Evolutionary conservation across 2,888 invertebrate genomes (phyloP), one percentile per base, ranked within the genome.

Genomic region (Punctoribates punctum): DNA sequence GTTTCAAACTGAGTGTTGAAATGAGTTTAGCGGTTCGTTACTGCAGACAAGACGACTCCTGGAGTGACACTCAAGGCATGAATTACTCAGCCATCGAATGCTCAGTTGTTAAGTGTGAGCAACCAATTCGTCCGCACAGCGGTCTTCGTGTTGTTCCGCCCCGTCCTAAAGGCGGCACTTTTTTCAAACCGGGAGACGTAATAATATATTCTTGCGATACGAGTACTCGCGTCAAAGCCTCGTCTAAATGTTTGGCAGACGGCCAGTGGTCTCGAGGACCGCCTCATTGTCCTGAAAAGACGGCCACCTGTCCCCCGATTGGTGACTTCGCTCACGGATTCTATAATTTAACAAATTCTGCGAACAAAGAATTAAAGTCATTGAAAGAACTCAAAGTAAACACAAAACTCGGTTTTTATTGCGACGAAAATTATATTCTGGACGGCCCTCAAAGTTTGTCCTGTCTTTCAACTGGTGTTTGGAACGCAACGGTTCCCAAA

Each of bases 391-490:
- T 20, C 4, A 60, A 60, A 60, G 23, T 25, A 5, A 23, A 23
- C 60, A 60, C 60, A n/a, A 60, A 23, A 60, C 11, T 23, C 20
- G 23, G n/a, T 9, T 75, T 75, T 54, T 42, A 23, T 17, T 79
- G 79, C 75, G 74, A 74, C 60, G 78, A 78, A 8, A 76, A 76
- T 1, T 79, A 76, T 76, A 48, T 70, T 46, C 42, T 79, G 17
- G 76, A 57, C 67, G 78, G 78, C 15, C 70, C 70, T 75, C 34
- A 73, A n/a, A 76, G 76, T 6, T 38, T 78, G 17, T 20, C 77
- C 20, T 79, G 79, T 62, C 57, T 75, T 29, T 57, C 70, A 29
- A 78, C 73, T 74, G 79, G 79, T 72, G 76, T 78, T 46, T 79
- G 79, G 79, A 78, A 76, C 54, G 75, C 25, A 25, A 25, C 67